Percentiles rank a stretch among this genome's conserved stretches.
Conservation (phyloP, 2,797 vertebrate species). For the Myotis findleyi region DNA sequence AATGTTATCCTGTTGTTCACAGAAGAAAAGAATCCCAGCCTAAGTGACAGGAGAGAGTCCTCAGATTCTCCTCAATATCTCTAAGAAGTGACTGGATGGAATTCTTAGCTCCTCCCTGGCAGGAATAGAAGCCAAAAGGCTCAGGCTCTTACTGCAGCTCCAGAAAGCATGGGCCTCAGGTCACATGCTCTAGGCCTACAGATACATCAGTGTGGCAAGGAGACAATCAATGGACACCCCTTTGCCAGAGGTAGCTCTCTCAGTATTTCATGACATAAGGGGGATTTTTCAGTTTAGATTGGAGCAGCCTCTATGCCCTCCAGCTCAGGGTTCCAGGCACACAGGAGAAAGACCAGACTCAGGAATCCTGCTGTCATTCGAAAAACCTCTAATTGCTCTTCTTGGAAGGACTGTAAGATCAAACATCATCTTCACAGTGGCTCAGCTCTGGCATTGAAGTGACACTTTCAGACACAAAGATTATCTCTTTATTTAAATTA, state of each 20-base stretch:
- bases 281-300: not conserved
- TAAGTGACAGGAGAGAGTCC: not conserved
- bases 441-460: not conserved
- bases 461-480: constrained; percentile 45
- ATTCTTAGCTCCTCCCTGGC: not conserved
- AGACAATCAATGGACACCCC: not conserved
- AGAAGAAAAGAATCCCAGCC: not conserved
- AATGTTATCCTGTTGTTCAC: not conserved
- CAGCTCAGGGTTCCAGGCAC: not conserved
- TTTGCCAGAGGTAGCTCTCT: not conserved
- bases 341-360: not conserved
- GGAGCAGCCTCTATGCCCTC: not conserved
- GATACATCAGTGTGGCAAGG: accelerated
- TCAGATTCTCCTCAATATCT: not conserved
- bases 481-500: constrained; percentile 55
- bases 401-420: not conserved
- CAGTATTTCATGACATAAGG: not conserved
- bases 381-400: not conserved
- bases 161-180: not conserved
- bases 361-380: not conserved
- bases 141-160: not conserved
- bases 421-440: not conserved
- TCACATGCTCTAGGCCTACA: not conserved
- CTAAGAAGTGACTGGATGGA: not conserved
- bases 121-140: not conserved